Base-by-base conservation (phyloP, 2,113 vertebrate genomes). In the Clupea harengus region DNA sequence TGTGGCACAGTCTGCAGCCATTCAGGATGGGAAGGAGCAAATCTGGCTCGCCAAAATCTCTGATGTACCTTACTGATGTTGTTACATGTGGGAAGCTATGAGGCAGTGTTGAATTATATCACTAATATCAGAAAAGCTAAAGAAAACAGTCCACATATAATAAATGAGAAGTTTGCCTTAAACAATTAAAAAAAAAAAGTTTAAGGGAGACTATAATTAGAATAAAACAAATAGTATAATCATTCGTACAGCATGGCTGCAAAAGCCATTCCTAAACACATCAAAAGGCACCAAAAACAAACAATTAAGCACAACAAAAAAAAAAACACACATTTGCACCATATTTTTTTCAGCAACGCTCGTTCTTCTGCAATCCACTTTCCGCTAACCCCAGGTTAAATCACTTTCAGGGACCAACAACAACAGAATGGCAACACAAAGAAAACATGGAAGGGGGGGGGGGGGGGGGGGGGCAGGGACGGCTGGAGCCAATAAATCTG, bases 401-500 rank as follows among this genome's bases (percentile, higher is more conserved):
- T 78, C 28, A 78, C 46, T 72, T 28, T n/a, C 60, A 78, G 50
- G 60, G 22, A 87, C 44, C 1, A 57, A 46, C 17, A 60, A 86
- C 57, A 52, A 44, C 75, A 81, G 3, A 85, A 32, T 10, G 15
- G 4, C 78, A 13, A 75, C 32, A 10, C 18, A 11, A 85, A 75
- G n/a, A 13, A 20, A 32, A 32, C 67, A 78, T 11, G 72, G 72
- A 78, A 78, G 28, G 13, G 32, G 64, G 64, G 64, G 5, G 32
- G 64, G 64, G 5, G 32, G n/a, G 28, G 13, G 32, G 64, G 64
- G 64, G 5, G 32, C 81, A 46, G 82, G 87, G 80, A 80, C 49
- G 82, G 90, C 90, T 18, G 25, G 32, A 84, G 89, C 88, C 88
- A 89, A 82, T 85, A 17, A 87, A 89, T 92, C 84, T 18, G 15